Conservation (phyloP, 2,888 invertebrate species). For the Ennomos fuscantarius region DNA sequence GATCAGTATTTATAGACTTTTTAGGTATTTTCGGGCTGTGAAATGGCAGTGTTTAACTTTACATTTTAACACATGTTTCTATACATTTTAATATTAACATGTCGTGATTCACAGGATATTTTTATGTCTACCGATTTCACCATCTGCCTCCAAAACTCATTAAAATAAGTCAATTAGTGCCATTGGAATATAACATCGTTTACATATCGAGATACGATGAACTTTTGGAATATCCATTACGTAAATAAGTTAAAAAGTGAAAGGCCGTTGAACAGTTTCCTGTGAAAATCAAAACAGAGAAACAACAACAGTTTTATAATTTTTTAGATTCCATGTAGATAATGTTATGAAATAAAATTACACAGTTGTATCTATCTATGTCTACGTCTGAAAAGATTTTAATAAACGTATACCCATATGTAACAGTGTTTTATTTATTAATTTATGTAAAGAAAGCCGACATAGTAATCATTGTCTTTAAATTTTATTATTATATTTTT, state of each 20-base stretch:
- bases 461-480: too few relatives aligned
- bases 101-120: background rate
- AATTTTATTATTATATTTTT: too few relatives aligned
- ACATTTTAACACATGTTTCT: too few relatives aligned
- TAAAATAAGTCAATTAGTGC: constrained; percentile 22
- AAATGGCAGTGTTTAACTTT: constrained; percentile 19
- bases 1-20: constrained; percentile 32
- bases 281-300: background rate
- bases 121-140: constrained; percentile 1
- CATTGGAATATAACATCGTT: constrained; percentile 16
- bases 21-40: constrained; percentile 41
- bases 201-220: constrained; percentile 25
- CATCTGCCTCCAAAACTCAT: constrained; percentile 4
- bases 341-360: constrained; percentile 40
- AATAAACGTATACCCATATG: constrained; percentile 68
- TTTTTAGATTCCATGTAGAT: constrained; percentile 21
- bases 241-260: background rate
- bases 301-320: constrained; percentile 1
- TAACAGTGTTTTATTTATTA: constrained; percentile 39
- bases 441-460: background rate
- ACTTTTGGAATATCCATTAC: constrained; percentile 3
- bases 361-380: constrained; percentile 44
- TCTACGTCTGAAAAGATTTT: constrained; percentile 59
- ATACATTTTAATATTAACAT: too few relatives aligned
- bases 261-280: constrained; percentile 7